These are phyloP conservation scores for Python bivittatus DNA, from an alignment of 2,113 vertebrate genomes.

Conservation along the genomic window DNA sequence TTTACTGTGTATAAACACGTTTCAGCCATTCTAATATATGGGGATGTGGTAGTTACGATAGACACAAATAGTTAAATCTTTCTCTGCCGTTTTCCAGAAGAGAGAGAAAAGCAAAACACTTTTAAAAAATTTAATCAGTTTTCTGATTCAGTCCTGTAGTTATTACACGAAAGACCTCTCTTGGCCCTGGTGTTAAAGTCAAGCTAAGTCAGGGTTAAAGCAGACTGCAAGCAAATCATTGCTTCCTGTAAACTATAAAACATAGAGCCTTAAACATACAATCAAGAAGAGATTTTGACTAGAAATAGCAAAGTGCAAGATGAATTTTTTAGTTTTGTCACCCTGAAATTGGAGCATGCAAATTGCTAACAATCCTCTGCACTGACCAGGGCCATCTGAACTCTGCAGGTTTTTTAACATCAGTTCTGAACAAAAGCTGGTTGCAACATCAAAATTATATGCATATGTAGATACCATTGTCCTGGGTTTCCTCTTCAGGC, in stretches of 20 bases:
- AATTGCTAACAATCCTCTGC: constrained; percentile 15
- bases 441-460: constrained; percentile 58
- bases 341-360: constrained; percentile 29
- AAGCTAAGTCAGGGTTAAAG: constrained; percentile 63
- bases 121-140: background rate
- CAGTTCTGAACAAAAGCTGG: constrained; percentile 45
- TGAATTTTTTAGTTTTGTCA: background rate
- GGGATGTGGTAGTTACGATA: background rate
- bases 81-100: background rate
- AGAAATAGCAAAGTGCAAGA: background rate
- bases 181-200: background rate
- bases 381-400: constrained; percentile 6
- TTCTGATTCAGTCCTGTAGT: constrained; percentile 16
- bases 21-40: background rate
- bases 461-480: constrained; percentile 74
- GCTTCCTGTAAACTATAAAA: constrained; percentile 18
- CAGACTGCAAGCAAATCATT: constrained; percentile 24
- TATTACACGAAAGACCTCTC: constrained; percentile 8
- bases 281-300: constrained; percentile 13
- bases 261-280: background rate
- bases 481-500: constrained; percentile 79
- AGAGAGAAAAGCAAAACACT: background rate
- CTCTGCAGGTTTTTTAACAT: constrained; percentile 15
- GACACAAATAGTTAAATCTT: background rate
- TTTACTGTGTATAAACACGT: background rate